Evolutionary conservation across 1,140 invertebrate genomes (phyloP).

Genomic region (Catajapyx aquilonaris): DNA sequence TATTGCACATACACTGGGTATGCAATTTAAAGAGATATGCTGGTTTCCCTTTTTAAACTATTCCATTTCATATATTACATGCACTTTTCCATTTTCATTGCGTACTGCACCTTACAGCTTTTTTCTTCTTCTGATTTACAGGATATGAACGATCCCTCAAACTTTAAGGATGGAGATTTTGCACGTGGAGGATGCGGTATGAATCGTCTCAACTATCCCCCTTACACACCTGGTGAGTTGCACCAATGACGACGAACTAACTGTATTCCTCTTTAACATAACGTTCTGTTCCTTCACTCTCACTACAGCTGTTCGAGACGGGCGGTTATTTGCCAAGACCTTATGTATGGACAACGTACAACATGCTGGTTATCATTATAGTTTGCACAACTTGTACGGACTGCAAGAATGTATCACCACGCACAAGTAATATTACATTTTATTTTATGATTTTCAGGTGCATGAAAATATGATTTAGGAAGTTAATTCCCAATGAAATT

Average conservation of each 20-base stretch:
- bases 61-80: too few relatives aligned
- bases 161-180: constrained; percentile 20
- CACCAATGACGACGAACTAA: background rate
- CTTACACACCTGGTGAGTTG: constrained; percentile 9
- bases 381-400: constrained; percentile 22
- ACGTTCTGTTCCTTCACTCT: too few relatives aligned
- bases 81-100: too few relatives aligned
- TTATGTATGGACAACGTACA: constrained; percentile 16
- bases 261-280: too few relatives aligned
- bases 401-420: constrained; percentile 25
- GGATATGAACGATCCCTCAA: constrained; percentile 27
- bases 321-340: constrained; percentile 14
- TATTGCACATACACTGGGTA: too few relatives aligned
- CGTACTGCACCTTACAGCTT: too few relatives aligned
- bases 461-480: background rate
- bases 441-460: constrained; percentile 4
- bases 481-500: too few relatives aligned
- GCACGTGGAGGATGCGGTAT: constrained; percentile 11
- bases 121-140: constrained; percentile 10
- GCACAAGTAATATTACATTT: constrained; percentile 18
- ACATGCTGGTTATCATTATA: constrained; percentile 16
- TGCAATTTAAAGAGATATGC: too few relatives aligned
- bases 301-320: constrained; percentile 5
- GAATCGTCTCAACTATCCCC: constrained; percentile 13
- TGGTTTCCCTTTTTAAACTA: too few relatives aligned